Evolutionary conservation across 2,113 vertebrate species (phyloP), one percentile per base, ranked within the genome.

Genomic region (Heterotilapia buettikoferi): DNA sequence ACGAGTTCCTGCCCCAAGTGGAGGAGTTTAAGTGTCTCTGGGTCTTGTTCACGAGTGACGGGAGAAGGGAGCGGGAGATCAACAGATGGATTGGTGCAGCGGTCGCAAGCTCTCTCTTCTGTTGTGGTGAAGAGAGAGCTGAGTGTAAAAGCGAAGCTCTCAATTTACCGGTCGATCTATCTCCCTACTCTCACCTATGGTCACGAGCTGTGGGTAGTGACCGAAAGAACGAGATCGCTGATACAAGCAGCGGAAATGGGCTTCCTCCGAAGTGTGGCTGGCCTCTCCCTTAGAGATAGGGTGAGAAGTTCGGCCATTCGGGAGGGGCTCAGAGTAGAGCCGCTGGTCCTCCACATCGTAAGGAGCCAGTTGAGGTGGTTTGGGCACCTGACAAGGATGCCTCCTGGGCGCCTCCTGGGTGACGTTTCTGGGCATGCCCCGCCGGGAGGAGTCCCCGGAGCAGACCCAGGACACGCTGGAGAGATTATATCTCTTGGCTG

Each of bases 291-390:
- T 56, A 56, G 53, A 56, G 53, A 24, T 56, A 56, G 21, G 53
- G 11, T 56, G 11, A 56, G 53, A 1, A 56, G 3, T 56, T 56
- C 0, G 2, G 12, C 54, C 54, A 57, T 57, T 2, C 0, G 4
- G 6, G 21, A 57, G 54, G 54, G 54, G 54, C 54, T 57, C 54
- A 26, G 54, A 26, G 6, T 26, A 57, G 12, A 26, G 54, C 54
- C 0, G 12, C 56, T 29, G 7, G 0, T 57, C 1, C 56, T 57
- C 13, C 24, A 57, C 13, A 57, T 57, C 0, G 13, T 29, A 16
- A 57, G 56, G 24, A 16, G 4, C 7, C 24, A 59, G 56, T 0
- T 29, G 13, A 59, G 56, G 56, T 59, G 24, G 13, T 29, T 1
- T 1, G 2, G 54, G 12, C 12, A 57, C 0, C 54, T 26, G 12